These are phyloP conservation scores for Helarctos malayanus DNA, from an alignment of 2,797 vertebrate species.

Conservation along the genomic window DNA sequence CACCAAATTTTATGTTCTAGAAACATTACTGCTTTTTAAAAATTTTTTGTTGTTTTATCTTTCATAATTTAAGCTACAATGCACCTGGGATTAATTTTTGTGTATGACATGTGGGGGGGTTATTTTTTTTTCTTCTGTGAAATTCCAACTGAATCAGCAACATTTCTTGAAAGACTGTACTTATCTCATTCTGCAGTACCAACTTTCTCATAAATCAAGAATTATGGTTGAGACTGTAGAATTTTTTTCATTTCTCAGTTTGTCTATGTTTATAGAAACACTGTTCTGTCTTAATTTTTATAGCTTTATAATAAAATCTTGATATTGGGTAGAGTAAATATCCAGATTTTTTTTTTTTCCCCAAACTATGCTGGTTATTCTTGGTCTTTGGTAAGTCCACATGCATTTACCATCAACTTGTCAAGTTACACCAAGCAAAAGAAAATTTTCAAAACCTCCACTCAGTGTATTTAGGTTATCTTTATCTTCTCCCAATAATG, in stretches of 20 bases:
- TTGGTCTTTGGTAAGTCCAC: neutral
- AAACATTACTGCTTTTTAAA: neutral
- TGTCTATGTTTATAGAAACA: neutral
- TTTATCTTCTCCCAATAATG: neutral
- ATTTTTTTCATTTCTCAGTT: neutral
- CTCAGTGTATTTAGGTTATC: neutral
- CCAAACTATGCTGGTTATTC: neutral
- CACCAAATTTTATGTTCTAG: neutral
- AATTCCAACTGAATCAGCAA: neutral
- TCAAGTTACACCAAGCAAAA: neutral
- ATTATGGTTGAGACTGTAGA: neutral
- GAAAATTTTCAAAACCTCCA: neutral
- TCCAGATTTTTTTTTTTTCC: neutral
- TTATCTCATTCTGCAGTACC: neutral
- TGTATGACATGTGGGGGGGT: neutral
- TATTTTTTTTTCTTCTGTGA: neutral
- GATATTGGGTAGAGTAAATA: neutral
- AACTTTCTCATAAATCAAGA: neutral
- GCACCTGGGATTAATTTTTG: neutral
- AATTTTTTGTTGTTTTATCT: neutral
- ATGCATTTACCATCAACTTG: neutral
- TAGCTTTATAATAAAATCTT: neutral
- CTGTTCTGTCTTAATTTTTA: neutral
- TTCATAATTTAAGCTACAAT: neutral
- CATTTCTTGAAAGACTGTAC: neutral